Evolutionary conservation across 2,888 invertebrate genomes (phyloP).

Genomic region (Atrina japonica): DNA sequence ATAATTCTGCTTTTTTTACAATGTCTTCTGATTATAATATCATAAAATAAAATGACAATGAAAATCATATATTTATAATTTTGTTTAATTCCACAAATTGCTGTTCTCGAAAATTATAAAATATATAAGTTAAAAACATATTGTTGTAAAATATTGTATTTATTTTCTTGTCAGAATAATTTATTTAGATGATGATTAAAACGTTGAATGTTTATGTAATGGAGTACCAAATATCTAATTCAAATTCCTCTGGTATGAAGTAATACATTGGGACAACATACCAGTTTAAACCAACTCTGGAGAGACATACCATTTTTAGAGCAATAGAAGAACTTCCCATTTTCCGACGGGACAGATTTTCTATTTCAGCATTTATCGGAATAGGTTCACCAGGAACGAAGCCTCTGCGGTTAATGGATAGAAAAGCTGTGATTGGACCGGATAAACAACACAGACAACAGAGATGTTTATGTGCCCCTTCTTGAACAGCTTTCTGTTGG

Average conservation of each 20-base stretch:
- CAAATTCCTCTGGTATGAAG: no score
- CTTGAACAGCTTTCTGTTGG: constrained; percentile 15
- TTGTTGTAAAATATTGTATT: background rate
- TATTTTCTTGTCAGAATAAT: background rate
- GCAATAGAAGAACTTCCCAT: constrained; percentile 93
- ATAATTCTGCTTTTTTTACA: no score
- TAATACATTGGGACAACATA: no score
- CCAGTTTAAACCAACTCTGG: no score
- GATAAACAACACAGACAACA: constrained; percentile 40
- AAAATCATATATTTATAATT: no score
- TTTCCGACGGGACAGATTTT: constrained; percentile 92
- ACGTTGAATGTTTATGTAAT: no score
- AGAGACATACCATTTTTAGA: constrained; percentile 88
- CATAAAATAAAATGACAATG: no score
- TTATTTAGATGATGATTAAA: background rate
- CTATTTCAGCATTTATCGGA: constrained; percentile 90
- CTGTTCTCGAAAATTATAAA: no score
- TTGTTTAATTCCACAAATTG: no score
- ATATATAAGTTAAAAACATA: no score
- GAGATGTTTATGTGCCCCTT: constrained; percentile 17
- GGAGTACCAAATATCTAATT: no score
- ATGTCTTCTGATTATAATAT: no score
- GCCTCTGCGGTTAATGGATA: constrained; percentile 16
- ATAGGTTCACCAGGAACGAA: constrained; percentile 38
- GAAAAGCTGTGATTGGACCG: constrained; percentile 31